Base-by-base conservation (phyloP, 35 echinoderm and acorn worm genomes). In the Heliocidaris erythrogramma region DNA sequence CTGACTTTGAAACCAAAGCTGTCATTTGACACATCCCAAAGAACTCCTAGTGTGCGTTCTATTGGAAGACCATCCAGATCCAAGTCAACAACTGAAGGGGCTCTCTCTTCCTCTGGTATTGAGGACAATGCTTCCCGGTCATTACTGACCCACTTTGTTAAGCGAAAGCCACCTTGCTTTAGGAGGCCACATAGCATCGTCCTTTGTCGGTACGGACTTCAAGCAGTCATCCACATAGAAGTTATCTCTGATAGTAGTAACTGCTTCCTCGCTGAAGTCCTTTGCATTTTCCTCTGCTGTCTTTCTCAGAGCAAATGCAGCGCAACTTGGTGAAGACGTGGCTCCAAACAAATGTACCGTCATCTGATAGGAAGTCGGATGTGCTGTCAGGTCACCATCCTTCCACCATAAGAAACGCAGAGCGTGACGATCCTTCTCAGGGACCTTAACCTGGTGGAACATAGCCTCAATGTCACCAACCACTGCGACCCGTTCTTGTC, bases 211-310 rank as follows among this genome's bases (percentile, higher is more conserved):
- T 49, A 95, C 53, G 6, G 95, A 95, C 47, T 91, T 86, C 32
- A 97, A 59, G 85, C 95, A 96, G 91, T 96, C 97, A 78, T 95
- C 95, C 17, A 96, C 95, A 92, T 96, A 96, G 52, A 96, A 94
- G 90, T 97, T 94, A 12, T 86, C 85, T 88, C 21, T 8, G 24
- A 94, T 35, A 7, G 94, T 85, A 18, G 27, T 88, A 29, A 94
- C 94, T 49, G 89, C 61, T 32, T 94, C 92, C 1, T 48, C 85
- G 30, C 31, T 92, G 53, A 85, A 95, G 30, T 90, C 91, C 47
- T 18, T 49, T 30, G 85, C 29, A 86, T 86, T 49, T 31, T 96
- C 52, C 90, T 94, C 65, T 13, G 90, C 95, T 31, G 96, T 97
- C 88, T 86, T 94, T 48, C 95, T 56, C 16, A 97, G 42, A 12